A percentile compares a stretch with the other conserved stretches of the same genome.
Evolutionary conservation across 2,888 invertebrate genomes (phyloP).

Genomic region (Diloba caeruleocephala): DNA sequence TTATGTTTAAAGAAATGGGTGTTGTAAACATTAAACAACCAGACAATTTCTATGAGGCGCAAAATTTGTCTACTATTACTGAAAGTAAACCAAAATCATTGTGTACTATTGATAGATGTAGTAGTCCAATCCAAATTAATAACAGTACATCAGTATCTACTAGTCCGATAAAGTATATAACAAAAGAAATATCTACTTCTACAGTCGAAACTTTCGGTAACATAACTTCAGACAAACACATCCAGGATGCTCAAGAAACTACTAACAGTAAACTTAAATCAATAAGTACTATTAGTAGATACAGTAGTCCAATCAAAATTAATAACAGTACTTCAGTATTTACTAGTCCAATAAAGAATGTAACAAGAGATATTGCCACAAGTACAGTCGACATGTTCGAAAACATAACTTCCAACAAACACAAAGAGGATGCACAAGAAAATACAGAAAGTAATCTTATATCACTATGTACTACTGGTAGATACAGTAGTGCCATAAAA

Average conservation of each 20-base stretch:
- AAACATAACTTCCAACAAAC: background rate
- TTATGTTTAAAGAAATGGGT: slow-evolving; percentile 27
- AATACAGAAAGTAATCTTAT: slow-evolving; percentile 3
- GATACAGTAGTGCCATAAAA: too few relatives aligned
- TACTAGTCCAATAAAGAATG: background rate
- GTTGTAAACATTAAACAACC: slow-evolving; percentile 3
- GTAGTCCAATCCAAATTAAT: slow-evolving; percentile 19
- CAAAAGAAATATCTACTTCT: too few relatives aligned
- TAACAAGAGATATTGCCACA: slow-evolving; percentile 21
- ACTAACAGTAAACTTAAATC: too few relatives aligned
- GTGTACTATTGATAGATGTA: slow-evolving; percentile 15
- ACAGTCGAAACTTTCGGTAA: too few relatives aligned
- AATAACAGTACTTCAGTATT: too few relatives aligned
- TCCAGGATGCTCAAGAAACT: too few relatives aligned
- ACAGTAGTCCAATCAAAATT: too few relatives aligned
- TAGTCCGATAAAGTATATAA: slow-evolving; percentile 20
- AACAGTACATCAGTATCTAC: slow-evolving; percentile 12
- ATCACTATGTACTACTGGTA: slow-evolving; percentile 12
- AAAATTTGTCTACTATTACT: background rate
- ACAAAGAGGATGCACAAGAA: too few relatives aligned
- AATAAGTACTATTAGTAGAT: too few relatives aligned
- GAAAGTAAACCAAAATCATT: slow-evolving; percentile 3
- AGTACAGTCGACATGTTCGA: slow-evolving; percentile 28
- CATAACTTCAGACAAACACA: too few relatives aligned
- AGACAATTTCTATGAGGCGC: too few relatives aligned